Percentiles rank a stretch among this genome's conserved stretches.
phyloP scores from a whole-genome alignment of 2,113 vertebrate species.

The Prionailurus bengalensis region DNA sequence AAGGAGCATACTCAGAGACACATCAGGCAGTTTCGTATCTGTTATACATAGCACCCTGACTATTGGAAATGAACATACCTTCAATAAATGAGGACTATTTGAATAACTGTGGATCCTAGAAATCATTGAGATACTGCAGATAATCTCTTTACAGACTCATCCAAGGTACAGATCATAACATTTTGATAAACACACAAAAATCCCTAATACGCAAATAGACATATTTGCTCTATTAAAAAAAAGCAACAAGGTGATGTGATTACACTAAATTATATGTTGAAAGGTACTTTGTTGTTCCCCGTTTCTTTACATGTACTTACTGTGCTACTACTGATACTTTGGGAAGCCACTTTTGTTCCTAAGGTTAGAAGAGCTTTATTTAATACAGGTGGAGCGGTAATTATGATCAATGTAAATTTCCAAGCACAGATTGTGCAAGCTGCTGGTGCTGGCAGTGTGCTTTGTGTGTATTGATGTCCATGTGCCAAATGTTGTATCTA shows the following conservation, averaged over 20 bases:
- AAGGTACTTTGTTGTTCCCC: not conserved
- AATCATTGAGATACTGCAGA: not conserved
- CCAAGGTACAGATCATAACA: not conserved
- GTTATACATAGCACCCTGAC: not conserved
- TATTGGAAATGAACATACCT: not conserved
- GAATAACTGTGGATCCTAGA: not conserved
- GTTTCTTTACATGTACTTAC: not conserved
- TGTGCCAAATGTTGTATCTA: constrained; percentile 52
- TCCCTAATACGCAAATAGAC: not conserved
- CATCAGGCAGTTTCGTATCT: not conserved
- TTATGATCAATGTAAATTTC: constrained; percentile 68
- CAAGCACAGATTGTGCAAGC: constrained; percentile 22
- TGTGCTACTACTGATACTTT: not conserved
- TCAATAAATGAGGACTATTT: not conserved
- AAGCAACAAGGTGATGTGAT: not conserved
- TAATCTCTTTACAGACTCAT: not conserved
- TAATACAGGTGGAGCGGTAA: constrained; percentile 61
- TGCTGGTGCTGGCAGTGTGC: constrained; percentile 64
- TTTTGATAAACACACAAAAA: not conserved
- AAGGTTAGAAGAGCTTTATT: constrained; percentile 38
- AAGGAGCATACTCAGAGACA: not conserved
- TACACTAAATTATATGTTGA: not conserved
- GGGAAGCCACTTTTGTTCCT: not conserved
- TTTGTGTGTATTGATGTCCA: not conserved
- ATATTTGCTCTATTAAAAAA: not conserved